Evolutionary conservation across 1,140 invertebrate species (phyloP), one percentile per base, ranked within the genome.

Genomic region (Stegodyphus mimosarum): DNA sequence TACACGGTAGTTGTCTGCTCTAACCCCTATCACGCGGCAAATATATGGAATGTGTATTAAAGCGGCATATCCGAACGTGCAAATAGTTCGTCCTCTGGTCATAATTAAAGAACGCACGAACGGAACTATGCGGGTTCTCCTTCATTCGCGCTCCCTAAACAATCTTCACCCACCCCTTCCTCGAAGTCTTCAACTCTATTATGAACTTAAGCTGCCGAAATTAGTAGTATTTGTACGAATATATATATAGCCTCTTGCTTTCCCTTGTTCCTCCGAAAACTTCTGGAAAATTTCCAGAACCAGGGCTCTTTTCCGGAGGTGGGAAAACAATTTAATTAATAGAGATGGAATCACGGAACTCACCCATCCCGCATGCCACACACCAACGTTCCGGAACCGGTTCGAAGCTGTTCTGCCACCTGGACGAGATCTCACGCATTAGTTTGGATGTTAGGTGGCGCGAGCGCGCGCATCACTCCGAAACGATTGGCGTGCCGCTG

Each of bases 291-390:
- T 73, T 71, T 55, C 48, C 71, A 53, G 71, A 17, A 60, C 15
- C 15, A 60, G 55, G 9, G 55, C 9, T 9, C 15, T 60, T 77
- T 77, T 50, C 48, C 48, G 49, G 67, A 70, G 55, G 66, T 79
- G 77, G 48, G 70, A 63, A 72, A 71, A 81, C 78, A 72, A 72
- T 81, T 81, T 71, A 81, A 81, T 81, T 81, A 81, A 81, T 81
- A 72, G 53, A 11, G 49, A 81, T 81, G 53, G 69, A 51, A 18
- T 75, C 73, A 60, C 73, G 53, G n/a, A 75, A 60, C 5, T 33
- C 10, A 33, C 9, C 9, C 33, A 13, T 33, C 33, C 33, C 33
- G 33, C 33, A 33, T 33, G 33, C 69, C 33, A 33, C 13, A 18
- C 13, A 67, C 7, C 13, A 18, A 67, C 18, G 55, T 15, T 11